phyloP scores from a whole-genome alignment of 2,797 vertebrate species.

The Danio albolineatus region DNA sequence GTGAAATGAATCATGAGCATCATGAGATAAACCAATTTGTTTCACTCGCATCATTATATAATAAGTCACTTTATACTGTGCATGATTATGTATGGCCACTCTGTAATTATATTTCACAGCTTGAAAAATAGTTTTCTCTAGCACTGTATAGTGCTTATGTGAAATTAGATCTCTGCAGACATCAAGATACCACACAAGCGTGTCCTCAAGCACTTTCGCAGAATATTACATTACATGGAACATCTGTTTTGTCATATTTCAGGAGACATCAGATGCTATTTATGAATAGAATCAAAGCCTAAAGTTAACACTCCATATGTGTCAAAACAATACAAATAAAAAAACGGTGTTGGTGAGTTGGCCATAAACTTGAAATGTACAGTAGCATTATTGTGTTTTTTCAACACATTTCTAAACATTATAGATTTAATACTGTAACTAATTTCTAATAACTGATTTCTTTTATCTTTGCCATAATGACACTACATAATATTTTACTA shows the following conservation, averaged over 20 bases:
- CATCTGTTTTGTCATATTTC: background rate
- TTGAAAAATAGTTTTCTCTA: background rate
- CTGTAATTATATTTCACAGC: background rate
- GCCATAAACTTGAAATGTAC: no score
- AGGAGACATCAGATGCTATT: background rate
- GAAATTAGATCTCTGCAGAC: background rate
- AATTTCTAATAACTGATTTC: no score
- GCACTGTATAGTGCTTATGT: background rate
- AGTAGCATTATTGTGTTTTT: no score
- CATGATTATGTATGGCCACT: background rate
- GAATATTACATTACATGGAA: background rate
- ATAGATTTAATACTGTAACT: no score
- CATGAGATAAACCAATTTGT: background rate
- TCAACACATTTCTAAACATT: no score
- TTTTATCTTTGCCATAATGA: no score
- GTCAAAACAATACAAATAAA: no score
- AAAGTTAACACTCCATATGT: no score
- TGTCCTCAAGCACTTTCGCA: background rate
- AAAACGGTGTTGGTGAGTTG: no score
- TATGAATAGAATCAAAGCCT: no score
- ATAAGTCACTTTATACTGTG: slow-evolving; percentile 17
- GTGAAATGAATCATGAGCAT: background rate
- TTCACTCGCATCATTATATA: background rate
- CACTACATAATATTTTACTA: no score
- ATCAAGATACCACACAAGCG: slow-evolving; percentile 7